These are phyloP conservation scores for Calameuta idolon DNA, from an alignment of 2,888 invertebrate genomes.

Conservation along the genomic window DNA sequence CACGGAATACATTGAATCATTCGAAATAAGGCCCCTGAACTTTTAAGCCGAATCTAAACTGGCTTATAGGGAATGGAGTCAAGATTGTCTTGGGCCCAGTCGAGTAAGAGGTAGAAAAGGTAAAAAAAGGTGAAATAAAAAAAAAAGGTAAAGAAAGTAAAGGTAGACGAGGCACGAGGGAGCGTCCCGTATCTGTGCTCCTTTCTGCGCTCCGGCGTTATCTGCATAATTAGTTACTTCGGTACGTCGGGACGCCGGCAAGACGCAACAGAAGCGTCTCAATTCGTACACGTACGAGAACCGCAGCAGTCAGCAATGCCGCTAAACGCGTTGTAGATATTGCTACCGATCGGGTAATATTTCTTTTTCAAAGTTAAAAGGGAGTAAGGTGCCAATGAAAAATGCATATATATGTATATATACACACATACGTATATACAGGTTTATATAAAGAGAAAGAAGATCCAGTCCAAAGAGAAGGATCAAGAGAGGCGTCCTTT, in stretches of 20 bases:
- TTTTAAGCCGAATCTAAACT: neutral
- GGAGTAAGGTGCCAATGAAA: neutral
- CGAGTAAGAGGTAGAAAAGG: constrained; percentile 6
- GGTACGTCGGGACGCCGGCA: constrained; percentile 37
- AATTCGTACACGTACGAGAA: constrained; percentile 40
- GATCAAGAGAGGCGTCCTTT: constrained; percentile 22
- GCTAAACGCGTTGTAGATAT: constrained; percentile 32
- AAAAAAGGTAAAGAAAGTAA: constrained; percentile 19
- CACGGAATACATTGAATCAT: neutral
- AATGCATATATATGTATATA: neutral
- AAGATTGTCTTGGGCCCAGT: neutral
- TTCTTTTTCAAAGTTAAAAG: constrained; percentile 27
- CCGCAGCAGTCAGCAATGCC: constrained; percentile 7
- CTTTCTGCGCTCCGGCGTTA: constrained; percentile 48
- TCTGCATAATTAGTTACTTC: constrained; percentile 58
- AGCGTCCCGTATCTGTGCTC: constrained; percentile 43
- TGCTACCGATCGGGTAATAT: constrained; percentile 36
- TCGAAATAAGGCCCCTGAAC: neutral
- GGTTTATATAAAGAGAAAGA: neutral
- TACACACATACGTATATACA: neutral
- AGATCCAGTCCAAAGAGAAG: constrained; percentile 8
- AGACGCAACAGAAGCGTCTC: constrained; percentile 44
- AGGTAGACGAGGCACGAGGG: constrained; percentile 33
- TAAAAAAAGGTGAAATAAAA: neutral
- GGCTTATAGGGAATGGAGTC: neutral